Evolutionary conservation across 1,140 invertebrate species (phyloP).

Genomic region (Orussus abietinus): DNA sequence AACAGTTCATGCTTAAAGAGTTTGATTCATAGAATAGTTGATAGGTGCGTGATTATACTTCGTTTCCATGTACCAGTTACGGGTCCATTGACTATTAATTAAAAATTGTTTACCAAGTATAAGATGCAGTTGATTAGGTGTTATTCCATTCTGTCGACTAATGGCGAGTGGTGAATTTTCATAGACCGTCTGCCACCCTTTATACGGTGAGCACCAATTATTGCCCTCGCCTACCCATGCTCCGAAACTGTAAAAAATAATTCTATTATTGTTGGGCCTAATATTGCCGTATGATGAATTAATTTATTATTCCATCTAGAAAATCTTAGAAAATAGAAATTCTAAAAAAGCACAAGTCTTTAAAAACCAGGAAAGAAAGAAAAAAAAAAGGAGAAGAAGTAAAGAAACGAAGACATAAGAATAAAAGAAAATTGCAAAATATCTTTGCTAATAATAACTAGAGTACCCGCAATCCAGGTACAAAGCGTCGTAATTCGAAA

Average conservation of each 20-base stretch:
- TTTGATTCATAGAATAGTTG: conserved; percentile 1
- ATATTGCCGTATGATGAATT: too few relatives aligned
- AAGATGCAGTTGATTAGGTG: conserved; percentile 51
- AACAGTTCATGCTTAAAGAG: not conserved
- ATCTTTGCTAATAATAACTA: too few relatives aligned
- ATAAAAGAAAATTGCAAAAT: conserved; percentile 10
- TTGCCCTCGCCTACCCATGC: conserved; percentile 63
- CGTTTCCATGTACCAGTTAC: conserved; percentile 2
- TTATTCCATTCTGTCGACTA: conserved; percentile 32
- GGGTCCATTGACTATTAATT: conserved; percentile 8
- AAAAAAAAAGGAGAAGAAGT: too few relatives aligned
- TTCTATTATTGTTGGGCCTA: too few relatives aligned
- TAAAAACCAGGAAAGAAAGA: conserved; percentile 13
- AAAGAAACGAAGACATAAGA: too few relatives aligned
- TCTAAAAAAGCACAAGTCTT: conserved; percentile 12
- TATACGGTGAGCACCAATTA: conserved; percentile 86
- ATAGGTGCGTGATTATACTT: conserved; percentile 8
- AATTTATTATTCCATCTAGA: too few relatives aligned
- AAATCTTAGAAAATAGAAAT: conserved; percentile 9
- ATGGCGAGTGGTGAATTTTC: conserved; percentile 67
- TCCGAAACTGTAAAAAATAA: conserved; percentile 45
- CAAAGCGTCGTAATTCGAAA: conserved; percentile 80
- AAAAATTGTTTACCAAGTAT: conserved; percentile 51
- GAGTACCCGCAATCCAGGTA: conserved; percentile 84
- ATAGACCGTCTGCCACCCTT: conserved; percentile 83